These are phyloP conservation scores for Polia nebulosa DNA, from an alignment of 2,888 invertebrate genomes.

Conservation along the genomic window DNA sequence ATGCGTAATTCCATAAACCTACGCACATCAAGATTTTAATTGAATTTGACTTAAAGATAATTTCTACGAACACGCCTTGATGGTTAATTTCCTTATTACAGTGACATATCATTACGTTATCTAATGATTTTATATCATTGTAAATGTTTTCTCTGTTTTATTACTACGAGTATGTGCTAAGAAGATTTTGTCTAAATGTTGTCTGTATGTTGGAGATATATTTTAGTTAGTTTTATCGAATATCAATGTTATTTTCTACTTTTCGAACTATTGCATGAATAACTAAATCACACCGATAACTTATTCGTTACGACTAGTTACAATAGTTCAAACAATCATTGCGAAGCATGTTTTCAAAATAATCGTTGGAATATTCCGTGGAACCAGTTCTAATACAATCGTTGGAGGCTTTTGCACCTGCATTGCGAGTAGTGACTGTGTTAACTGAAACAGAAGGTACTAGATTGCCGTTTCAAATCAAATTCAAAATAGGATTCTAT, in stretches of 20 bases:
- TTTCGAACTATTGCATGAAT: neutral
- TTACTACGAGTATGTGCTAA: neutral
- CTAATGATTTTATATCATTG: conserved; percentile 8
- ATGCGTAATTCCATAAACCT: conserved; percentile 16
- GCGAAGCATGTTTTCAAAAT: conserved; percentile 48
- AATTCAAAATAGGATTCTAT: neutral
- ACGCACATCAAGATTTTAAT: conserved; percentile 2
- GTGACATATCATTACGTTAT: conserved; percentile 31
- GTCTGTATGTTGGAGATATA: neutral
- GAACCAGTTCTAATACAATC: conserved; percentile 18
- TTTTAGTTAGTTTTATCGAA: neutral
- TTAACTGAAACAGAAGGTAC: neutral
- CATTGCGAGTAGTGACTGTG: neutral
- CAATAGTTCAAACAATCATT: conserved; percentile 26
- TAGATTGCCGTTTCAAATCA: neutral
- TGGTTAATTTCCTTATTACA: conserved; percentile 47
- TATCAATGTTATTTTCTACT: neutral
- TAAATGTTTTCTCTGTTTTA: conserved; percentile 17
- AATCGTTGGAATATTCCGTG: conserved; percentile 34
- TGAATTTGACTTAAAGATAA: conserved; percentile 37
- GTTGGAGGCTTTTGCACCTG: conserved; percentile 34
- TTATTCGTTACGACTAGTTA: conserved; percentile 20
- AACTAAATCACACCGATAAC: conserved; percentile 8
- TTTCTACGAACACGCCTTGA: conserved; percentile 9
- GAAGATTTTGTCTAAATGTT: neutral